A percentile compares a stretch with the other conserved stretches of the same genome.
phyloP scores from a whole-genome alignment of 2,888 invertebrate genomes.

The Odontothrips loti region DNA sequence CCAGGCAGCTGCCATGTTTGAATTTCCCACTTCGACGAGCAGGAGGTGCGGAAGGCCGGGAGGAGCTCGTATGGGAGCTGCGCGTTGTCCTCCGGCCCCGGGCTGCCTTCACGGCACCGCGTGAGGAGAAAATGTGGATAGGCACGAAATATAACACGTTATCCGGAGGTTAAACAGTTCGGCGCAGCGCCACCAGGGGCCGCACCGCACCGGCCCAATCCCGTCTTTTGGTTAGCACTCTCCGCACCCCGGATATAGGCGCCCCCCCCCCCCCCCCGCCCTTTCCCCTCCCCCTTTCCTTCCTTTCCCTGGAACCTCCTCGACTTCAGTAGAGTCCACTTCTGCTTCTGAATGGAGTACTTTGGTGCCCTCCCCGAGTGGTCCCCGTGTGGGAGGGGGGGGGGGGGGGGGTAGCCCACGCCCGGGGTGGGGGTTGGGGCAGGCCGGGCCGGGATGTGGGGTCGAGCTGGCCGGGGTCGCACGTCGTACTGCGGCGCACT shows the following conservation, averaged over 20 bases:
- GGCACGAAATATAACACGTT: too few species aligned
- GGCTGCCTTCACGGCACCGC: too few species aligned
- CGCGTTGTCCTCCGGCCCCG: too few species aligned
- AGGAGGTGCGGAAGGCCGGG: neutral
- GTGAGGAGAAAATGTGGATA: neutral
- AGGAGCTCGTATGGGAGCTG: neutral
- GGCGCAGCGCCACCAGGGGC: neutral
- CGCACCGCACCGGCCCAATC: neutral
- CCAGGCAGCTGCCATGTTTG: neutral
- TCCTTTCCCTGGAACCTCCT: neutral
- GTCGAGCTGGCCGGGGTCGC: too few species aligned
- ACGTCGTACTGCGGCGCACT: too few species aligned
- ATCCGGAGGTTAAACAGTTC: neutral
- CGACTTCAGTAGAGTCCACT: slow-evolving; percentile 6
- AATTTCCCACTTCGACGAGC: slow-evolving; percentile 1
- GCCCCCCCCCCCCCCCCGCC: neutral
- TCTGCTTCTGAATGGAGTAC: slow-evolving; percentile 24
- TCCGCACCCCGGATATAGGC: neutral
- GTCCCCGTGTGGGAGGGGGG: slow-evolving; percentile 27
- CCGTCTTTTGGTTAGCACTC: neutral
- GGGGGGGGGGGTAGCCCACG: slow-evolving; percentile 27
- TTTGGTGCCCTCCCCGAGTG: slow-evolving; percentile 20
- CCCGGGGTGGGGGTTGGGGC: too few species aligned
- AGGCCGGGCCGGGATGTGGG: too few species aligned
- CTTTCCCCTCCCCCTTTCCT: neutral